phyloP scores from a whole-genome alignment of 1,140 invertebrate genomes.

The Polypedilum pembai region DNA sequence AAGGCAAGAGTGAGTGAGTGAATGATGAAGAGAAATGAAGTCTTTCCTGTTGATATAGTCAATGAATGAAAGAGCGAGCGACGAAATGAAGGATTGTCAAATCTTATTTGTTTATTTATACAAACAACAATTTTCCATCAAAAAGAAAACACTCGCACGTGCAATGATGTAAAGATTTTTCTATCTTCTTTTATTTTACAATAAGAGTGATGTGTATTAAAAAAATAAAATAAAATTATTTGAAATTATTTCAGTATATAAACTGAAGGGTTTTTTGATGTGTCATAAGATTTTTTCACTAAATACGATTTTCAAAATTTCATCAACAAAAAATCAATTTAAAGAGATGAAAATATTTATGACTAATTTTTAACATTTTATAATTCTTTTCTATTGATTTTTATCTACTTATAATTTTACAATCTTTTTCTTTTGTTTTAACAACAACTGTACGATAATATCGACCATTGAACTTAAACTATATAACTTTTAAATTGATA shows the following conservation, averaged over 20 bases:
- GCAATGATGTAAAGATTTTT: neutral
- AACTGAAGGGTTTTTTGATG: neutral
- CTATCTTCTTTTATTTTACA: neutral
- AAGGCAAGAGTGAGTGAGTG: neutral
- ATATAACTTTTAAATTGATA: too few relatives aligned
- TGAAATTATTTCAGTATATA: neutral
- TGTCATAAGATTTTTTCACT: neutral
- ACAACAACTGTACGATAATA: too few relatives aligned
- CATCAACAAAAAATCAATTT: too few relatives aligned
- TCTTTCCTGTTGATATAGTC: conserved; percentile 16
- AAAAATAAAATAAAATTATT: neutral
- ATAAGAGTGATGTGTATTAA: neutral
- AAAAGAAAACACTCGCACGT: neutral
- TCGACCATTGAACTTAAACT: too few relatives aligned
- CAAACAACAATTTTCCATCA: conserved; percentile 7
- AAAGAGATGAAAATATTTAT: too few relatives aligned
- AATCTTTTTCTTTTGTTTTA: too few relatives aligned
- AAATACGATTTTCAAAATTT: too few relatives aligned
- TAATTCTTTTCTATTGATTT: too few relatives aligned
- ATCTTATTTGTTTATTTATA: conserved; percentile 14
- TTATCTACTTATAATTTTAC: too few relatives aligned
- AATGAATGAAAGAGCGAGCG: neutral
- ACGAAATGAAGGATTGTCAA: conserved; percentile 5
- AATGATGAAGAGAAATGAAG: conserved; percentile 13
- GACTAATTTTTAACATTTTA: too few relatives aligned